Evolutionary conservation across 2,797 vertebrate genomes (phyloP).

Genomic region (Sylvilagus floridanus): DNA sequence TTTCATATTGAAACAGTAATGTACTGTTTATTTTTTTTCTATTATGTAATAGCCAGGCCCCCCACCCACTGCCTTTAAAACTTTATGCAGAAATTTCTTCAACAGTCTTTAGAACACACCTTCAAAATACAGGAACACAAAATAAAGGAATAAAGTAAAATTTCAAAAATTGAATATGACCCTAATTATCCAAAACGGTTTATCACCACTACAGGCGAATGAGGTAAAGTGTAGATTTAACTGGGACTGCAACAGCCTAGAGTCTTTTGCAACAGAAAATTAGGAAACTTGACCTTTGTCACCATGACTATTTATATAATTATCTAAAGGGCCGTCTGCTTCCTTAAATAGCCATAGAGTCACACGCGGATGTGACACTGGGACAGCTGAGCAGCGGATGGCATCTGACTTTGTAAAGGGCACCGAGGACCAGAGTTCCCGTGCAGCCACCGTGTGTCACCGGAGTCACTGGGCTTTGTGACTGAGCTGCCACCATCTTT

Average conservation of each 20-base stretch:
- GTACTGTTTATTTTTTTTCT: background rate
- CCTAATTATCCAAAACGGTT: background rate
- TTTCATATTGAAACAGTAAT: background rate
- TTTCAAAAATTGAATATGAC: background rate
- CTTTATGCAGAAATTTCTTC: background rate
- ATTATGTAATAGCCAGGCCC: background rate
- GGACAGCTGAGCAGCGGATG: background rate
- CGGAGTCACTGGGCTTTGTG: background rate
- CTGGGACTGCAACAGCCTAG: background rate
- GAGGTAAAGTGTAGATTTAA: background rate
- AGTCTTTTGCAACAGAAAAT: background rate
- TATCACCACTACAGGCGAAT: background rate
- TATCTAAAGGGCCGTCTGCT: background rate
- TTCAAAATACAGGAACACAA: background rate
- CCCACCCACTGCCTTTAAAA: background rate
- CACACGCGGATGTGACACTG: background rate
- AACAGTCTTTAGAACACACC: background rate
- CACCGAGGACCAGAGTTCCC: background rate
- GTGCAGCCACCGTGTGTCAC: background rate
- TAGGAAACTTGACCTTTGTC: background rate
- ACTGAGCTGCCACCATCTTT: background rate
- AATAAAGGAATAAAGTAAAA: too few relatives aligned
- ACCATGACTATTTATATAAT: background rate
- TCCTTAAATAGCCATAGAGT: background rate
- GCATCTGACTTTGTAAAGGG: background rate